Conservation (phyloP, 2,113 vertebrate species). For the Dasyprocta punctata region DNA sequence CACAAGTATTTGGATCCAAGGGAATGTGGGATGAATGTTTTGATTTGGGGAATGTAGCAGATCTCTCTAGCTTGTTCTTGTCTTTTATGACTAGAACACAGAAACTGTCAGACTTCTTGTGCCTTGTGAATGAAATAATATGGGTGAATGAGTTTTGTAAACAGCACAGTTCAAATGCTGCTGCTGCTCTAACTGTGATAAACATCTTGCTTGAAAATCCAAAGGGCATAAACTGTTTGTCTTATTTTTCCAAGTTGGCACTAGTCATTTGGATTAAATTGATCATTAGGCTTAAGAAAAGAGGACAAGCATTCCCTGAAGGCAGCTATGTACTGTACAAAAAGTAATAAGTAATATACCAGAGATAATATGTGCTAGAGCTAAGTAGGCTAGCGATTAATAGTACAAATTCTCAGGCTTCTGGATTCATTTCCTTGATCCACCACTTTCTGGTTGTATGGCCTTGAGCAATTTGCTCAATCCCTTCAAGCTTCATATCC, state of each 20-base stretch:
- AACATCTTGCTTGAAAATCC: slow-evolving; percentile 51
- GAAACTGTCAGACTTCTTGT: neutral
- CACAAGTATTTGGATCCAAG: neutral
- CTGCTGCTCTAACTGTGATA: slow-evolving; percentile 12
- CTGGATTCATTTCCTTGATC: slow-evolving; percentile 37
- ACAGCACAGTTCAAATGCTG: slow-evolving; percentile 32
- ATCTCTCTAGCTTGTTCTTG: neutral
- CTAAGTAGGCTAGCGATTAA: slow-evolving; percentile 29
- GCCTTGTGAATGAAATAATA: slow-evolving; percentile 59
- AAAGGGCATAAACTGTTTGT: neutral
- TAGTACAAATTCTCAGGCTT: neutral
- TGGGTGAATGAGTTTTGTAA: slow-evolving; percentile 52
- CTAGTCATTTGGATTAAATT: slow-evolving; percentile 57
- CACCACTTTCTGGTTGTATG: neutral
- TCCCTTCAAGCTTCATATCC: neutral
- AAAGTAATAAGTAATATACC: slow-evolving; percentile 2
- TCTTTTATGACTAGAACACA: slow-evolving; percentile 17
- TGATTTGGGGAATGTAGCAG: neutral
- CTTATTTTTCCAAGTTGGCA: slow-evolving; percentile 34
- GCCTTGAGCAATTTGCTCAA: slow-evolving; percentile 25
- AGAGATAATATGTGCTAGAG: neutral
- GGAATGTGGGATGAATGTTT: neutral
- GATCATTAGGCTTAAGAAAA: slow-evolving; percentile 12
- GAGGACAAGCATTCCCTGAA: slow-evolving; percentile 47
- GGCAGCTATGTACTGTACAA: neutral